A percentile compares a stretch with the other conserved stretches of the same genome.
Evolutionary conservation across 2,888 invertebrate species (phyloP).

Genomic region (Tinea trinotella): DNA sequence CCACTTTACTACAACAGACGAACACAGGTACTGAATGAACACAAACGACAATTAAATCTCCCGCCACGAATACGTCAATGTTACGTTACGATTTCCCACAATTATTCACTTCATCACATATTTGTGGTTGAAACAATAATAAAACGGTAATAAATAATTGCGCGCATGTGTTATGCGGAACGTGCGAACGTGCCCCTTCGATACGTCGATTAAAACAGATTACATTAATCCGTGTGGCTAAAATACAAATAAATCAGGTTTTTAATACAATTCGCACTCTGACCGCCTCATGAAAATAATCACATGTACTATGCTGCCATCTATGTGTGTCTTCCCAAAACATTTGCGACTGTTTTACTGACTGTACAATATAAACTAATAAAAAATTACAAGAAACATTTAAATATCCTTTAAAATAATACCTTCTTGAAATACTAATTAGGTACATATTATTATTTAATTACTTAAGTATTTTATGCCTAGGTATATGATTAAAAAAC

Average conservation of each 20-base stretch:
- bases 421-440: too few relatives aligned
- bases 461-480: background rate
- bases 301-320: conserved; percentile 24
- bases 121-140: background rate
- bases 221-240: background rate
- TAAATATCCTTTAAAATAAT: too few relatives aligned
- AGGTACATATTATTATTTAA: background rate
- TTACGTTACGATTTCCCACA: conserved; percentile 9
- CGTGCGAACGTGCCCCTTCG: too few relatives aligned
- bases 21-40: conserved; percentile 1
- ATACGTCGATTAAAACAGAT: background rate
- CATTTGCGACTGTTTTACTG: conserved; percentile 17
- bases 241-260: conserved; percentile 26
- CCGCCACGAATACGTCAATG: conserved; percentile 17
- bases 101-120: background rate
- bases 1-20: background rate
- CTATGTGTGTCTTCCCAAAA: background rate
- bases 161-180: too few relatives aligned
- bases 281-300: conserved; percentile 28
- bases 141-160: background rate
- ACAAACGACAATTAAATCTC: conserved; percentile 17
- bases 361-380: conserved; percentile 30
- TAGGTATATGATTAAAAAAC: background rate
- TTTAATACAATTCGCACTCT: conserved; percentile 41
- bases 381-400: background rate